Base-by-base conservation (phyloP, 2,797 vertebrate species). In the Labeo calbasu region DNA sequence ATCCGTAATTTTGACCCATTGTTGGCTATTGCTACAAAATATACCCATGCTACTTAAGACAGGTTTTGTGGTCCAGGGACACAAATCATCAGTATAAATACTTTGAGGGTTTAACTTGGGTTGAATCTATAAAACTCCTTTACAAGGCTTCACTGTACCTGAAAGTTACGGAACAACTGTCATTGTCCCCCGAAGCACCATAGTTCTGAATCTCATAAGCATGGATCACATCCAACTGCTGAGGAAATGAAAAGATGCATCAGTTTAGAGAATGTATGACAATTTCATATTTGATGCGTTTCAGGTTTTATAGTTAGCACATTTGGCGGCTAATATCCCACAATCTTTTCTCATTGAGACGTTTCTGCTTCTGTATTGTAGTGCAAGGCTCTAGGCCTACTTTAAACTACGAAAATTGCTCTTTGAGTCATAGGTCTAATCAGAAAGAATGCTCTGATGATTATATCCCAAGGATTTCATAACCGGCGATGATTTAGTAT, bases 391-490 rank as follows among this genome's bases (percentile, higher is more conserved):
- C 48, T 25, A 43, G 46, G 70, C 25, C 57, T 5, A 48, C 28
- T 75, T 76, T 66, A 76, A 66, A 66, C 48, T 32, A 13, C 51
- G 55, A 82, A 73, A 73, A 82, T 55, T 55, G 59, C 71, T 25
- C 59, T 40, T 66, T 65, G 70, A 83, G 59, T 76, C 71, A 53
- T 23, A 55, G 15, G 21, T 82, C 50, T 76, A 82, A 82, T 76
- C 69, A 63, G 55, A 81, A 70, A 59, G 43, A 75, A 73, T 32
- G 28, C 46, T 65, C 40, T 32, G 21, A 81, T 81, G n/a, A 65
- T 73, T 82, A 63, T 75, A 82, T 82, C 81, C 70, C 57, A 75
- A 75, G 57, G 57, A 82, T 82, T 80, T 82, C 70, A 75, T 75
- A 65, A 75, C 28, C 55, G 5, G 19, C 0, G 17, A 63, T 82